Evolutionary conservation across 1,140 invertebrate genomes (phyloP).

Genomic region (Ostrea denselamellosa): DNA sequence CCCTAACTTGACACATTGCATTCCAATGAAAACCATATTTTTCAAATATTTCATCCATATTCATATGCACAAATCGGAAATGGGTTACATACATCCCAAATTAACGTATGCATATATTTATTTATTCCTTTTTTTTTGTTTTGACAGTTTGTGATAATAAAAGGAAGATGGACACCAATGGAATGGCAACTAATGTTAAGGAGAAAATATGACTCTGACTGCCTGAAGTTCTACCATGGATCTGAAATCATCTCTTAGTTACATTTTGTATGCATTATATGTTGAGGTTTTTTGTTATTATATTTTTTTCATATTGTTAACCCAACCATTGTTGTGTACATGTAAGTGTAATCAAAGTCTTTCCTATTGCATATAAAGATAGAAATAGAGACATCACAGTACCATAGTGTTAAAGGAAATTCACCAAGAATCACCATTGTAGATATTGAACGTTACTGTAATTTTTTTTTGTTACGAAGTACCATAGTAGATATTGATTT

Average conservation of each 20-base stretch:
- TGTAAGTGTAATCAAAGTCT: slow-evolving; percentile 4
- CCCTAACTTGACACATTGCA: too few species aligned
- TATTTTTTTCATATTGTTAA: slow-evolving; percentile 11
- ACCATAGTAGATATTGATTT: too few species aligned
- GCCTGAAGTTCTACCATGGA: background rate
- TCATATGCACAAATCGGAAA: too few species aligned
- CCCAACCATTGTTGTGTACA: background rate
- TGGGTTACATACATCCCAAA: background rate
- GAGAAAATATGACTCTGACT: background rate
- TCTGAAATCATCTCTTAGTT: slow-evolving; percentile 29
- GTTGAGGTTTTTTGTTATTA: slow-evolving; percentile 13
- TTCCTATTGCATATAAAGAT: background rate
- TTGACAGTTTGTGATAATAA: background rate
- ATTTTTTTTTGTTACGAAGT: too few species aligned
- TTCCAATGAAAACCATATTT: too few species aligned
- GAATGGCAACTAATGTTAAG: background rate
- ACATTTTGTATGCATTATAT: slow-evolving; percentile 16
- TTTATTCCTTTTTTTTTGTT: too few species aligned
- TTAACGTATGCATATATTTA: background rate
- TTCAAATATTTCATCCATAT: too few species aligned
- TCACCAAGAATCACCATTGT: too few species aligned
- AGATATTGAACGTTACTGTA: too few species aligned
- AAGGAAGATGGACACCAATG: too few species aligned
- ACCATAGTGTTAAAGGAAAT: slow-evolving; percentile 12
- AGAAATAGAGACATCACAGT: background rate